Percentiles rank a stretch among this genome's conserved stretches.
These are phyloP conservation scores for Pseudomyrmex dendroicus DNA, from an alignment of 1,140 invertebrate species.

Conservation along the genomic window DNA sequence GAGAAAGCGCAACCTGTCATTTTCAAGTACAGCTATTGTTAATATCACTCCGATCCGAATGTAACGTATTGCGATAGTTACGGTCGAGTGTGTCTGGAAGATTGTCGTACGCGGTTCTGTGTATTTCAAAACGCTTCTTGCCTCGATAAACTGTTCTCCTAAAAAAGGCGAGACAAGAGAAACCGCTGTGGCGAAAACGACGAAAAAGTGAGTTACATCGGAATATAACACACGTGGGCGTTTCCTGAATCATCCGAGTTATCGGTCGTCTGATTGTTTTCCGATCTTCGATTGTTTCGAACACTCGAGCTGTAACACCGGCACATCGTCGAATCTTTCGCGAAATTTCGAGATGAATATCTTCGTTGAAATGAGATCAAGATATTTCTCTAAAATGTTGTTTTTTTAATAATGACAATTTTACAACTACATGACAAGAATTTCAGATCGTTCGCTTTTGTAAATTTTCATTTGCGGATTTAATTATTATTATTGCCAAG, in stretches of 20 bases:
- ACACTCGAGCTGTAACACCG: constrained; percentile 63
- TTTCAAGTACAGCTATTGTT: constrained; percentile 26
- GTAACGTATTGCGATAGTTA: background rate
- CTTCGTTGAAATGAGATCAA: constrained; percentile 12
- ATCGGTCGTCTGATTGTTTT: constrained; percentile 78
- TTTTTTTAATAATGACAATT: no score
- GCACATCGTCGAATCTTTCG: constrained; percentile 30
- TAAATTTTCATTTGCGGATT: no score
- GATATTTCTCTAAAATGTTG: background rate
- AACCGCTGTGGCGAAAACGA: constrained; percentile 23
- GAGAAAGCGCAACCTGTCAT: constrained; percentile 4
- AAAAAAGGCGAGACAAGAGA: background rate
- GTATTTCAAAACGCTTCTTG: background rate
- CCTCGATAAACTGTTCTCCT: background rate
- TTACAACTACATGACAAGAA: no score
- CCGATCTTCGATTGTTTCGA: constrained; percentile 74
- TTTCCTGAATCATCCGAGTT: constrained; percentile 70
- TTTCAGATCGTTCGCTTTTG: no score
- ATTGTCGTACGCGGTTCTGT: background rate
- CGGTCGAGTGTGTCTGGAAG: background rate
- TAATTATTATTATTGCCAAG: no score
- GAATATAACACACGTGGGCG: constrained; percentile 1
- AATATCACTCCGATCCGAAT: constrained; percentile 21
- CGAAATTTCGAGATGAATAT: constrained; percentile 27
- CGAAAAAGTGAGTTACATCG: constrained; percentile 21